Conservation (phyloP, 2,113 vertebrate species). For the Dermatemys mawii region DNA sequence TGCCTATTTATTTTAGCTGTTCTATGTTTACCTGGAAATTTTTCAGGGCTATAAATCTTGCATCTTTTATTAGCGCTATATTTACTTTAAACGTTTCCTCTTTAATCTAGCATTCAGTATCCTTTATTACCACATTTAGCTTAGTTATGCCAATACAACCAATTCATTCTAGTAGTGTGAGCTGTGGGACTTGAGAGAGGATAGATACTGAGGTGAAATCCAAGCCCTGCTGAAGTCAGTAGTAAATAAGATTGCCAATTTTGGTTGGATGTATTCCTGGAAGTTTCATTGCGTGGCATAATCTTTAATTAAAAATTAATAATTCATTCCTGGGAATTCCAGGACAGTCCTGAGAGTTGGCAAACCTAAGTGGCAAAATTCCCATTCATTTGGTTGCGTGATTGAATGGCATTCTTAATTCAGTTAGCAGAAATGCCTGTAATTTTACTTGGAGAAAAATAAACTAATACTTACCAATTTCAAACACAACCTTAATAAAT, state of each 20-base stretch:
- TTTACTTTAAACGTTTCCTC: not conserved
- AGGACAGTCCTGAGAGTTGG: no score
- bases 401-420: not conserved
- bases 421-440: not conserved
- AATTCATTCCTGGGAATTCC: no score
- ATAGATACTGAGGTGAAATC: not conserved
- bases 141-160: not conserved
- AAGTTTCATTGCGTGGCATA: no score
- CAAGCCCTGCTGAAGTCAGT: not conserved
- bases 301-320: no score
- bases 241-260: no score
- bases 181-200: not conserved
- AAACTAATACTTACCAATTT: not conserved
- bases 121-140: not conserved
- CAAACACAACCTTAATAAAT: not conserved
- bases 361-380: not conserved
- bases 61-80: not conserved
- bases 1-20: not conserved
- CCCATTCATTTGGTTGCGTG: not conserved
- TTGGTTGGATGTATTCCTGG: no score
- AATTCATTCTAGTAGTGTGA: not conserved
- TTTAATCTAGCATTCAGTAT: not conserved
- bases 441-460: not conserved
- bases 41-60: not conserved
- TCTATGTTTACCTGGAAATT: not conserved